phyloP scores from a whole-genome alignment of 2,113 vertebrate species.

The Colistium nudipinnis region DNA sequence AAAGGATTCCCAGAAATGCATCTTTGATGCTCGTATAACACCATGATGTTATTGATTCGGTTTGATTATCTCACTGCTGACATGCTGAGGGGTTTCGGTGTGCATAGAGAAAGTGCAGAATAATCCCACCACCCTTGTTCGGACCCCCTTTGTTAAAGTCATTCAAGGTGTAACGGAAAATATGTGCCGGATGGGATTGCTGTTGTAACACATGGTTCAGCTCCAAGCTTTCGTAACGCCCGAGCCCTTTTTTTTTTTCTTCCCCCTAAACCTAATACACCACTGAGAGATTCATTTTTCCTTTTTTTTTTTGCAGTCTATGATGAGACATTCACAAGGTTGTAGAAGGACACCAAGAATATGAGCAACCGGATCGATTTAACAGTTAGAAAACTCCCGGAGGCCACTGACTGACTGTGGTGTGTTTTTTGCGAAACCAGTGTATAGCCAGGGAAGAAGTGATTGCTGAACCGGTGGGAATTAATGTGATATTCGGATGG shows the following conservation, averaged over 20 bases:
- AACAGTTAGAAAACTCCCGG: conserved; percentile 51
- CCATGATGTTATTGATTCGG: conserved; percentile 53
- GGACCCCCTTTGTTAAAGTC: conserved; percentile 22
- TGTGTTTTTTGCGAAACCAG: conserved; percentile 37
- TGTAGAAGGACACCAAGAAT: conserved; percentile 57
- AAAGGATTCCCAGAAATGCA: conserved; percentile 51
- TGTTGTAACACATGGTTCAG: conserved; percentile 12
- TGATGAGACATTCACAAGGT: conserved; percentile 65
- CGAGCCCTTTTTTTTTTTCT: conserved; percentile 55
- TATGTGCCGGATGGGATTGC: conserved; percentile 4
- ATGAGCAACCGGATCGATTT: conserved; percentile 60
- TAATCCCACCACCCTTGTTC: conserved; percentile 11
- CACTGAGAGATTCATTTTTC: conserved; percentile 29
- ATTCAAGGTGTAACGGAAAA: conserved; percentile 30
- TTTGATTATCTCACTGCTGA: conserved; percentile 71
- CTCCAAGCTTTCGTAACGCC: conserved; percentile 35
- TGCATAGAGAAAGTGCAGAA: conserved; percentile 76
- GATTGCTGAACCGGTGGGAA: conserved; percentile 6
- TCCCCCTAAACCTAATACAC: conserved; percentile 50
- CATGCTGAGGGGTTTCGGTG: conserved; percentile 52
- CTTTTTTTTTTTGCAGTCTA: conserved; percentile 40
- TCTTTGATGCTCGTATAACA: conserved; percentile 46
- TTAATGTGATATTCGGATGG: conserved; percentile 32
- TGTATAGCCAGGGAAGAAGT: conserved; percentile 24
- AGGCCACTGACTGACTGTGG: conserved; percentile 47